A percentile compares a stretch with the other conserved stretches of the same genome.
phyloP scores from a whole-genome alignment of 2,888 invertebrate species.

The Deroplatys truncata region DNA sequence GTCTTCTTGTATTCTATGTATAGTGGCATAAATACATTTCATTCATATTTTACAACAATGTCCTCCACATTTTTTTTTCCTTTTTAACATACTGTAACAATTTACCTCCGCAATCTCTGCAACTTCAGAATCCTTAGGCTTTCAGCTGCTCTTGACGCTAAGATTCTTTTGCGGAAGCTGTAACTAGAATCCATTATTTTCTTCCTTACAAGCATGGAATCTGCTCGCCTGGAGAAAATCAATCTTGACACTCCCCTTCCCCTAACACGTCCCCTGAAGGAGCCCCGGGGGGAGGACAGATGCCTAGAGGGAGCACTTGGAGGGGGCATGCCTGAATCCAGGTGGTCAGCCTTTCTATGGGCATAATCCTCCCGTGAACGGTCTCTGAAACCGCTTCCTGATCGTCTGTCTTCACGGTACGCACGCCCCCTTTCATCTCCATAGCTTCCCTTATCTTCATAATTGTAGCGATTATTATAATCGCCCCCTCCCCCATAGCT shows the following conservation, averaged over 20 bases:
- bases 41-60: neutral
- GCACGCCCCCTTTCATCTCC: conserved; percentile 31
- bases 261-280: conserved; percentile 30
- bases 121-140: conserved; percentile 45
- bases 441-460: conserved; percentile 32
- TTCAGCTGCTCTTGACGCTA: conserved; percentile 37
- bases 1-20: too few relatives aligned
- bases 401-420: conserved; percentile 32
- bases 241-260: conserved; percentile 30
- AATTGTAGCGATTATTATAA: conserved; percentile 33
- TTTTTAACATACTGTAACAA: conserved; percentile 5
- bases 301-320: conserved; percentile 25
- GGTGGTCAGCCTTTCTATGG: conserved; percentile 30
- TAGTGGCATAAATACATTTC: neutral
- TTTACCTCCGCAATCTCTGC: conserved; percentile 45
- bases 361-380: conserved; percentile 32
- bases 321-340: conserved; percentile 27
- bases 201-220: conserved; percentile 30
- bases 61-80: neutral
- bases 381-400: conserved; percentile 29
- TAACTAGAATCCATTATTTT: conserved; percentile 29
- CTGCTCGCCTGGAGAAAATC: conserved; percentile 29
- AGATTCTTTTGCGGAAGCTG: conserved; percentile 30
- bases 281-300: conserved; percentile 30
- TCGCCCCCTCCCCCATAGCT: conserved; percentile 30